Evolutionary conservation across 2,888 invertebrate genomes (phyloP).

Genomic region (Perithous albicinctus): DNA sequence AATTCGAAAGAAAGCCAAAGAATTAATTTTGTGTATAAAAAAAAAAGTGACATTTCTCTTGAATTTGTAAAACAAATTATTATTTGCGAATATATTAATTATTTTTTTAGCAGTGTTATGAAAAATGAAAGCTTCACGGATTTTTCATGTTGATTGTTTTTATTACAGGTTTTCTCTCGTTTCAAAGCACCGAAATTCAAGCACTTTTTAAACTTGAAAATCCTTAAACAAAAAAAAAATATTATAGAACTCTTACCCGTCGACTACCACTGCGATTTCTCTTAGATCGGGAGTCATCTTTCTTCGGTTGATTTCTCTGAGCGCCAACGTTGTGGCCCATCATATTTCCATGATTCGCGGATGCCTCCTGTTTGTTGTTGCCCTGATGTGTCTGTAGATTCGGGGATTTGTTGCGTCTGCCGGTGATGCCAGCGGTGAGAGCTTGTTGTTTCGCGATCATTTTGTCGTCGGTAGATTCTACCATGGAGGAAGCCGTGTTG

Average conservation of each 20-base stretch:
- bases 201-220: no score
- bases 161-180: no score
- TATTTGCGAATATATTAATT: no score
- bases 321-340: slow-evolving; percentile 63
- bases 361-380: slow-evolving; percentile 64
- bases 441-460: slow-evolving; percentile 89
- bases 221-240: not conserved
- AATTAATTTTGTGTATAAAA: no score
- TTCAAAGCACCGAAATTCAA: no score
- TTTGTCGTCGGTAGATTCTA: slow-evolving; percentile 87
- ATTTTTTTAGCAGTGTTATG: no score
- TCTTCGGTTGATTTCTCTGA: slow-evolving; percentile 76
- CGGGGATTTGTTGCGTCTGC: slow-evolving; percentile 83
- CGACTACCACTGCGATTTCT: slow-evolving; percentile 82
- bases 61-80: no score
- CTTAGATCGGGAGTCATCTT: slow-evolving; percentile 78
- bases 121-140: no score
- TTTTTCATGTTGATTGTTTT: no score
- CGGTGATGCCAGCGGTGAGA: slow-evolving; percentile 88
- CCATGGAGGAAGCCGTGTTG: slow-evolving; percentile 70
- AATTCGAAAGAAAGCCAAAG: no score
- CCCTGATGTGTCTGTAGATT: slow-evolving; percentile 74
- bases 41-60: no score
- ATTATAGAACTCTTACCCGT: slow-evolving; percentile 69
- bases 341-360: slow-evolving; percentile 69